Evolutionary conservation across 23 tunicate species (phyloP), one percentile per base, ranked within the genome.

Genomic region (Trididemnum clinides): DNA sequence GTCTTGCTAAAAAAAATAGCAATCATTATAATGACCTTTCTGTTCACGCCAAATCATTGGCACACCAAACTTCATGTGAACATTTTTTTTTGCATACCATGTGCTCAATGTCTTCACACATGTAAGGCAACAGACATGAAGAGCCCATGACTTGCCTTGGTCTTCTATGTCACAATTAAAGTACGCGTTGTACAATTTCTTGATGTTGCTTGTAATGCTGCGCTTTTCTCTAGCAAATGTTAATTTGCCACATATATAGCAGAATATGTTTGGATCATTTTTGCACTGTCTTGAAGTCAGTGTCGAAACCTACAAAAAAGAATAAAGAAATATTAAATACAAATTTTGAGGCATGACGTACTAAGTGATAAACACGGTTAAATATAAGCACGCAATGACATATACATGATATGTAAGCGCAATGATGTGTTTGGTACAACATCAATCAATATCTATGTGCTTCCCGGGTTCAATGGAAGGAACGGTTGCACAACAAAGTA

Each of bases 1-100:
- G 66, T 59, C 66, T 59, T 59, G 66, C 66, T 59, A n/a, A 59
- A 25, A 59, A n/a, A 59, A 59, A 59, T 59, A 59, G 66, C 66
- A 59, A 59, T 59, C 66, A n/a, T n/a, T 59, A 59, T 25, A 59
- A 59, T 59, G 66, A 59, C 22, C 25, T 59, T 59, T 59, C 66
- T 59, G 66, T 28, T 59, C 66, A 10, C 66, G 66, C 66, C 66
- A 59, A 59, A 59, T 59, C 66, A 59, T 59, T 59, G 66, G 66
- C 66, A 10, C 66, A 59, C 66, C 66, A 59, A 59, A 59, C 66
- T 59, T 59, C 66, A n/a, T 59, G 21, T 59, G 66, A 59, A 59
- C 66, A 59, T 59, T 59, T n/a, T 59, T 59, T 15, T 59, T 10
- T 59, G 66, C 66, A 10, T 59, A 59, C 66, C 66, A 59, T 59